Conservation (phyloP, 1,140 invertebrate species). For the Steinernema feltiae region DNA sequence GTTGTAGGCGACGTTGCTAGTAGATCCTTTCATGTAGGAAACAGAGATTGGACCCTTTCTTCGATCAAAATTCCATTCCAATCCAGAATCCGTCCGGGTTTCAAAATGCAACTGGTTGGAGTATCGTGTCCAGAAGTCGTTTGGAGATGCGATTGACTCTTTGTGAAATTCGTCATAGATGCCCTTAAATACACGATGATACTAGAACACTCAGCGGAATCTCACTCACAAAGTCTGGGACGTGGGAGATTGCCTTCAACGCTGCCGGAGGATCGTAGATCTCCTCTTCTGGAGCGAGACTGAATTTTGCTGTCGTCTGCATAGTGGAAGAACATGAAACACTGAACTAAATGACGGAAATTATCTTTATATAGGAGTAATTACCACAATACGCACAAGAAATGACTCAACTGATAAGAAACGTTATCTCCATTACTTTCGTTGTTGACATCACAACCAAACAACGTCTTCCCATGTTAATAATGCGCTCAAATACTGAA, state of each 20-base stretch:
- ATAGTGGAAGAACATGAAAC: no score
- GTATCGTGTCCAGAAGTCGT: slow-evolving; percentile 41
- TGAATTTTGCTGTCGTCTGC: background rate
- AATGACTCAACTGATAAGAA: background rate
- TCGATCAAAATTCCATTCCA: slow-evolving; percentile 80
- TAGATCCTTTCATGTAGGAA: slow-evolving; percentile 87
- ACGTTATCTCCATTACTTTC: background rate
- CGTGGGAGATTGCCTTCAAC: slow-evolving; percentile 39
- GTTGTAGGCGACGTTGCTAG: slow-evolving; percentile 92
- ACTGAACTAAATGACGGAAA: no score
- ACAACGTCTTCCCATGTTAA: background rate
- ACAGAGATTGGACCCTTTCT: slow-evolving; percentile 79
- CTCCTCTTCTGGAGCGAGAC: slow-evolving; percentile 23
- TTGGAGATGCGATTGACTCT: slow-evolving; percentile 35
- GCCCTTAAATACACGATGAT: background rate
- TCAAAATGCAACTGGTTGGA: slow-evolving; percentile 40
- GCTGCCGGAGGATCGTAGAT: slow-evolving; percentile 44
- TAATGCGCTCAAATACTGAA: no score
- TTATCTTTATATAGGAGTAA: no score
- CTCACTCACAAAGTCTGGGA: slow-evolving; percentile 30
- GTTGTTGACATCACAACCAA: background rate
- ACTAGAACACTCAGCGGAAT: background rate
- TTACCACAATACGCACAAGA: no score
- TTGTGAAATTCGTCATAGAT: slow-evolving; percentile 41
- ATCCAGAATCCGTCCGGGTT: slow-evolving; percentile 28